Base-by-base conservation (phyloP, 2,797 vertebrate species). In the Gila robusta region DNA sequence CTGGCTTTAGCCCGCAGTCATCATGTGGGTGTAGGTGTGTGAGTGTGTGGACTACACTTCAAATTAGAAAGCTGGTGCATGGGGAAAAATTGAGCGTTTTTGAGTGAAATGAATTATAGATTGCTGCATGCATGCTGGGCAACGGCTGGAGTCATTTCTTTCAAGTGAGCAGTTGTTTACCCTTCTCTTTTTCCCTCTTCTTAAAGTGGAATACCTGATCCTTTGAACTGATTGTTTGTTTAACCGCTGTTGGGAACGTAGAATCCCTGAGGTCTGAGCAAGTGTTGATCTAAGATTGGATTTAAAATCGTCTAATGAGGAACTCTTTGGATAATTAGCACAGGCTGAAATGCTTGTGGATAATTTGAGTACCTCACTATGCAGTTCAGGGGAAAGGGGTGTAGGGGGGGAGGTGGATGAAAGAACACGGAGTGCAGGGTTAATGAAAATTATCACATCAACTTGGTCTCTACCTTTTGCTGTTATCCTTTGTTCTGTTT, bases 221-320 rank as follows among this genome's bases (percentile, higher is more conserved):
- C 94, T 95, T 94, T 96, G 93, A 94, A 95, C 94, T 92, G 91
- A 94, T 94, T 94, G 94, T 95, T 96, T 96, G 93, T 95, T 96
- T 94, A 95, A 96, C 92, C 90, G 93, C 94, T 93, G 93, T 94
- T 95, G 95, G 95, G 95, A 96, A 95, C 93, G 89, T 88, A 92
- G 94, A 92, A 92, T 96, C 96, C 95, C 93, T n/a, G 90, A 95
- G 95, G 94, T 94, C 92, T 95, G 92, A 94, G 94, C 92, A 94
- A 95, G 94, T 93, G 89, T 94, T 96, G 94, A 95, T 96, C 93
- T 96, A 96, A 96, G 94, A 93, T 92, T 93, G 92, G 93, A 94
- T 96, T 96, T 94, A 94, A 95, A 94, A 94, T 95, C 94, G 94
- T 93, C 93, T 97, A 96, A 96, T 95, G 94, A 97, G 96, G 95